Evolutionary conservation across 2,888 invertebrate genomes (phyloP).

Genomic region (Pseudoips prasinana): DNA sequence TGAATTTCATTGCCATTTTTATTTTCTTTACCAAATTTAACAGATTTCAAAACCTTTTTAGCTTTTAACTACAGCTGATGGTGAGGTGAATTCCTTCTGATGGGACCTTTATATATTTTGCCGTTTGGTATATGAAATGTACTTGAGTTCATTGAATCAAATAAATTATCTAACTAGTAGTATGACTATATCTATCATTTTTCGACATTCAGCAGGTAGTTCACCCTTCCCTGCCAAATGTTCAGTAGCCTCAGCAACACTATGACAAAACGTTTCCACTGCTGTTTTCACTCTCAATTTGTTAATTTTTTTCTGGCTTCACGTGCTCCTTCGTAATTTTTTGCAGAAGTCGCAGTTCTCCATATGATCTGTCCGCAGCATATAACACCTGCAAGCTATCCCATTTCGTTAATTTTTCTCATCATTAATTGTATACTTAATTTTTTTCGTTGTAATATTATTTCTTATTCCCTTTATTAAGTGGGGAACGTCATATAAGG

Average conservation of each 20-base stretch:
- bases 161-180: conserved; percentile 10
- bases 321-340: conserved; percentile 34
- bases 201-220: conserved; percentile 3
- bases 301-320: conserved; percentile 25
- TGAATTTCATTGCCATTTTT: conserved; percentile 3
- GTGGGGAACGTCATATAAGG: conserved; percentile 5
- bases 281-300: conserved; percentile 32
- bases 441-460: conserved; percentile 4
- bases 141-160: conserved; percentile 5
- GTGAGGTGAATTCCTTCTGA: not conserved
- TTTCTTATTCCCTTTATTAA: conserved; percentile 6
- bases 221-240: conserved; percentile 7
- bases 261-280: conserved; percentile 34
- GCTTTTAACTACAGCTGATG: conserved; percentile 11
- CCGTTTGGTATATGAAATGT: conserved; percentile 2
- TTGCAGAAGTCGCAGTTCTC: conserved; percentile 16
- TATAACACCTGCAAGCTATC: conserved; percentile 19
- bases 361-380: conserved; percentile 21
- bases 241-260: conserved; percentile 26
- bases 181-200: not conserved
- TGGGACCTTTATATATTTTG: conserved; percentile 9
- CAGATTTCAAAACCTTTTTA: conserved; percentile 6
- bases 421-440: conserved; percentile 5
- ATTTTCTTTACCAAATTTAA: conserved; percentile 1
- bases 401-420: conserved; percentile 2